These are phyloP conservation scores for Zophobas morio DNA, from an alignment of 1,140 invertebrate species.

Conservation along the genomic window DNA sequence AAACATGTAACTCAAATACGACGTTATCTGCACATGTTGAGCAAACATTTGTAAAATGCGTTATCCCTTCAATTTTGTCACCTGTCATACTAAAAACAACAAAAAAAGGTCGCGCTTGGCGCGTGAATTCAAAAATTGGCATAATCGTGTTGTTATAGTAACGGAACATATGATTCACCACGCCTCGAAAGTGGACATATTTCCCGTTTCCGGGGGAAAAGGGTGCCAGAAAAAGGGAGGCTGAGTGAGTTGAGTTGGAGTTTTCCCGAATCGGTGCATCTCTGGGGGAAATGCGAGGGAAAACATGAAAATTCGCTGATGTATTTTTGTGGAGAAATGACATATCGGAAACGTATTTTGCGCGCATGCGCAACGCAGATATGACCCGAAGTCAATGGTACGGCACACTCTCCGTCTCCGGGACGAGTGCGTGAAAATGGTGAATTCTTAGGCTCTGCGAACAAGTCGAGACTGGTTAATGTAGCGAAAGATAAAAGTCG, in stretches of 20 bases:
- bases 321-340: slow-evolving; percentile 54
- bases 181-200: slow-evolving; percentile 51
- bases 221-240: not conserved
- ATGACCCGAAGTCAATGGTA: slow-evolving; percentile 60
- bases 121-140: slow-evolving; percentile 39
- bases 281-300: no score
- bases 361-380: slow-evolving; percentile 57
- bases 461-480: slow-evolving; percentile 52
- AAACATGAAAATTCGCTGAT: not conserved
- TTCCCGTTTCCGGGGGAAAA: not conserved
- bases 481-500: slow-evolving; percentile 39
- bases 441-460: slow-evolving; percentile 55
- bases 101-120: slow-evolving; percentile 5
- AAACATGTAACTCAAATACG: slow-evolving; percentile 21
- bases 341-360: slow-evolving; percentile 54
- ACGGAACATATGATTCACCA: slow-evolving; percentile 65
- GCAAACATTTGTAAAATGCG: slow-evolving; percentile 26
- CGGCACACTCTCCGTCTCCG: slow-evolving; percentile 55
- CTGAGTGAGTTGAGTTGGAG: not conserved
- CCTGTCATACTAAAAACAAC: slow-evolving; percentile 9
- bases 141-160: slow-evolving; percentile 57
- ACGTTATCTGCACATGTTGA: slow-evolving; percentile 22
- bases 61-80: not conserved
- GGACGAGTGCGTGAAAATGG: slow-evolving; percentile 57
- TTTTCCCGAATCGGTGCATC: not conserved